Base-by-base conservation (phyloP, 2,888 invertebrate species). In the Caradrina kadenii region DNA sequence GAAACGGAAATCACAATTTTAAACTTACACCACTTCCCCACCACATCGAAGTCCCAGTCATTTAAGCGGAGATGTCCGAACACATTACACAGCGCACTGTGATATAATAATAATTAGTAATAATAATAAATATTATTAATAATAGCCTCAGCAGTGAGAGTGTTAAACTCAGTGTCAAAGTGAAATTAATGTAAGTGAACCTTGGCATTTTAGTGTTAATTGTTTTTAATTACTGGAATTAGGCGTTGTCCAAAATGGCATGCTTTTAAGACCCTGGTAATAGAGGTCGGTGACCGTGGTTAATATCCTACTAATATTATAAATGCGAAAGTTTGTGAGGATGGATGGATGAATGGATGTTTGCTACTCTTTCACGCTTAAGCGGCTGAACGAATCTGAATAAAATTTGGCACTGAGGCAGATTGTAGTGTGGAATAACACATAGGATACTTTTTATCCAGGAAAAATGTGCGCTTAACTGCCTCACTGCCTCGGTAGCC, bases 41-140 rank as follows among this genome's bases (percentile, higher is more conserved):
- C 0, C 2, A 26, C 4, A 5, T 1, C 7, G 6, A 26, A 35
- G 11, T n/a, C 22, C 53, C 45, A 55, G 68, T 65, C 84, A 84
- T 63, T 78, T 65, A 70, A 60, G 63, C 55, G 58, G 59, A 45
- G 68, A 55, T 73, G 79, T 65, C 45, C 64, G 63, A 58, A 58
- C 64, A 69, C 69, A 68, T 56, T 50, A 60, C 63, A 76, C 63
- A 55, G 74, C 4, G 22, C 22, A 60, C 31, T 61, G 68, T 69
- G 71, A 67, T 78, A 76, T 74, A 64, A 78, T 63, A 63, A 81
- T 50, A 53, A 68, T 69, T 48, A 75, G 60, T 70, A 70, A 45
- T 54, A 76, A 76, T 73, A 75, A 65, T 78, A 69, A 42, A 59
- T 45, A 73, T 73, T 58, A 78, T 72, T 76, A 70, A 64, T 63